Evolutionary conservation across 2,113 vertebrate genomes (phyloP).

Genomic region (Macheiramphus alcinus): DNA sequence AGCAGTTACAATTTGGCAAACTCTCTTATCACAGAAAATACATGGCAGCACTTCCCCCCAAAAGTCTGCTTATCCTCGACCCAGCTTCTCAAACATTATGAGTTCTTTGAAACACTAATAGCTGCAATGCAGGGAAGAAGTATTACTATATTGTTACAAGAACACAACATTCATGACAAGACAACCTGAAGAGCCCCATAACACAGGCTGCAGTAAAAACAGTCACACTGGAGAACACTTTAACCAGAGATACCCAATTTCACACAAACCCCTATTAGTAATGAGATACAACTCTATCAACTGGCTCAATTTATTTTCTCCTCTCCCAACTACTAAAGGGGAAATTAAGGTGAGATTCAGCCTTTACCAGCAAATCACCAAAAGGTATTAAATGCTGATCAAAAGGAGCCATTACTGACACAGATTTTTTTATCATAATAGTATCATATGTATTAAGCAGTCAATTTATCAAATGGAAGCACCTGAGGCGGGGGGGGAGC

Average conservation of each 20-base stretch:
- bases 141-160: not conserved
- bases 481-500: no score
- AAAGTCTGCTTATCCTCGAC: not conserved
- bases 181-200: not conserved
- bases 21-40: not conserved
- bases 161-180: not conserved
- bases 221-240: not conserved
- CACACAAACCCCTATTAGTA: not conserved
- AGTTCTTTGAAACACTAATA: not conserved
- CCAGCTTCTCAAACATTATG: not conserved
- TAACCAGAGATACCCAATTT: not conserved
- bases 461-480: not conserved
- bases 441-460: not conserved
- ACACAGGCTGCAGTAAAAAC: not conserved
- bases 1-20: conserved; percentile 36
- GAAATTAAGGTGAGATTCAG: not conserved
- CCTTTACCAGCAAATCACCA: not conserved
- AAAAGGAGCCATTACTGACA: not conserved
- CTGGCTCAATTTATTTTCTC: not conserved
- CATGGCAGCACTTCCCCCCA: not conserved
- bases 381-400: not conserved
- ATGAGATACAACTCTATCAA: not conserved
- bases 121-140: not conserved
- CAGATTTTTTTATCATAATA: not conserved
- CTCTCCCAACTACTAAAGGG: not conserved